phyloP scores from a whole-genome alignment of 2,113 vertebrate species.

The Chlamydotis undulata region DNA sequence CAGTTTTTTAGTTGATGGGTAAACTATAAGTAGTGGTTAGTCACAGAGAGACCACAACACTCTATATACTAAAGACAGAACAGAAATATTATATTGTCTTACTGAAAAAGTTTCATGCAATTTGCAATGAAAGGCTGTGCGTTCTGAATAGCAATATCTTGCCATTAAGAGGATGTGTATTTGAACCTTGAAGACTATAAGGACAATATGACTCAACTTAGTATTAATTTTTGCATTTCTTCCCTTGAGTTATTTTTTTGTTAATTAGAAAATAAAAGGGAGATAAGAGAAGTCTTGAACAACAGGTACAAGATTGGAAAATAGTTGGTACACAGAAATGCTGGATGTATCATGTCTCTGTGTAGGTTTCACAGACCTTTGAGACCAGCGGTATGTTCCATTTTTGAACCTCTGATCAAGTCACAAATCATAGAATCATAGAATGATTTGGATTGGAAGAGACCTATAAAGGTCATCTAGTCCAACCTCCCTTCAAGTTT shows the following conservation, averaged over 20 bases:
- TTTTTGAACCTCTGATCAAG: background rate
- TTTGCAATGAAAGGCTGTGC: background rate
- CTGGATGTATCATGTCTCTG: background rate
- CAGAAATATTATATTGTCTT: background rate
- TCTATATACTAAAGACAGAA: background rate
- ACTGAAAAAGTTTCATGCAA: background rate
- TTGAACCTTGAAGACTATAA: background rate
- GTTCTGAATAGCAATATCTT: background rate
- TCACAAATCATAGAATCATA: background rate
- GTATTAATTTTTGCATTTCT: background rate
- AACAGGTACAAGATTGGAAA: background rate
- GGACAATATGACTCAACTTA: background rate
- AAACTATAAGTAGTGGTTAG: background rate
- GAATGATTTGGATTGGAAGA: no score
- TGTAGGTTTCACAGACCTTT: background rate
- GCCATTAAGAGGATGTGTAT: background rate
- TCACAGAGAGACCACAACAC: background rate
- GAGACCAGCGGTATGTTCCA: rapidly evolving
- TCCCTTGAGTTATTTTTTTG: background rate
- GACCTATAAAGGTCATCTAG: no score
- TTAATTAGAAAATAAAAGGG: background rate
- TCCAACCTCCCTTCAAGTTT: background rate
- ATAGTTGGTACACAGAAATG: background rate
- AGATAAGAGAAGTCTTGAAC: background rate
- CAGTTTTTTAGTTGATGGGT: background rate